Conservation (phyloP, 1,140 invertebrate species). For the Calliphora vicina region DNA sequence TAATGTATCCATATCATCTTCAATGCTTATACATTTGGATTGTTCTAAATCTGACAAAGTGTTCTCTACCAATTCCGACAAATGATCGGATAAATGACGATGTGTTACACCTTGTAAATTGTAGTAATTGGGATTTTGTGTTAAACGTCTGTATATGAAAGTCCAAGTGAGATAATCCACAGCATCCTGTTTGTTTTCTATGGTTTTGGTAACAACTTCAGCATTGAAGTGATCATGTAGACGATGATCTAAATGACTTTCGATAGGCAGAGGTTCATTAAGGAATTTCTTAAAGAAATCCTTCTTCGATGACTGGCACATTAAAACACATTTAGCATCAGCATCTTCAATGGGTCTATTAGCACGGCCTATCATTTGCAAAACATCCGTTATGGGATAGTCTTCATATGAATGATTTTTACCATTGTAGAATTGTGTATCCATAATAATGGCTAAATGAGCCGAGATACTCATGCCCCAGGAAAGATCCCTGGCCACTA, state of each 20-base stretch:
- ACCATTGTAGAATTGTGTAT: constrained; percentile 97
- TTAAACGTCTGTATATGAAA: constrained; percentile 94
- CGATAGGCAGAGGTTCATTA: constrained; percentile 97
- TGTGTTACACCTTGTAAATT: constrained; percentile 97
- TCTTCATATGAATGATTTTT: constrained; percentile 94
- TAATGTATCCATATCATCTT: constrained; percentile 97
- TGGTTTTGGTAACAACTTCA: constrained; percentile 99
- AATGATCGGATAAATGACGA: constrained; percentile 95
- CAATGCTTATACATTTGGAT: constrained; percentile 97
- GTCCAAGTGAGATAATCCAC: constrained; percentile 99
- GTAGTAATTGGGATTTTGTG: constrained; percentile 99
- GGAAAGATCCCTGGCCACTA: constrained; percentile 88
- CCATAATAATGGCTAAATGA: constrained; percentile 96
- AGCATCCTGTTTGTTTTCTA: constrained; percentile 99
- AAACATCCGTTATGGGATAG: constrained; percentile 95
- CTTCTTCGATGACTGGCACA: constrained; percentile 98
- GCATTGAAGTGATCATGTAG: constrained; percentile 99
- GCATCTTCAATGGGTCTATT: constrained; percentile 91
- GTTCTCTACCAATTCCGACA: constrained; percentile 97
- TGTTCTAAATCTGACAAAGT: constrained; percentile 96
- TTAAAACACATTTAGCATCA: constrained; percentile 94
- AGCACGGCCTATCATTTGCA: constrained; percentile 96
- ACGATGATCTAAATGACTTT: constrained; percentile 95
- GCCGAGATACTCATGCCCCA: constrained; percentile 90
- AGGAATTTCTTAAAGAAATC: constrained; percentile 99